Base-by-base conservation (phyloP, 2,797 vertebrate genomes). In the Aplochiton taeniatus region DNA sequence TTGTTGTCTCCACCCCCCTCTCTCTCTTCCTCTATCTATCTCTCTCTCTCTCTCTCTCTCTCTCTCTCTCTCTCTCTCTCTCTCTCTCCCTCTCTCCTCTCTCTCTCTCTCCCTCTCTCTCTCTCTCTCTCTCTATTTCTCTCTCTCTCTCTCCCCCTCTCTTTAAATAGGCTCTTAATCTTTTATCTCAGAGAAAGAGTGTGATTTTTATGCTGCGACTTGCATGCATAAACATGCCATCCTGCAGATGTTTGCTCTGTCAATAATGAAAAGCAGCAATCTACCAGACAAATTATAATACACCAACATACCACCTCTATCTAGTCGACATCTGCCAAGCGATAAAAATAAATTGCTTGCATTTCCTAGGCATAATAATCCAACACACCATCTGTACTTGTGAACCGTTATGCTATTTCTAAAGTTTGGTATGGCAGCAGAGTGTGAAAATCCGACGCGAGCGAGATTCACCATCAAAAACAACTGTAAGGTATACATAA, bases 291-390 rank as follows among this genome's bases (percentile, higher is more conserved):
- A 87, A 90, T 90, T 76, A 72, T 79, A 90, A 90, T 89, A 85
- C 77, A 89, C 74, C 78, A 90, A 90, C 89, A 85, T 77, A 89
- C 74, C 78, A 76, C 79, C 66, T 79, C 75, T 69, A 86, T 86
- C 81, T 81, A 83, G 75, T 84, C 81, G 84, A 80, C 89, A 92
- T 91, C 88, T 92, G 90, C 83, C 83, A 75, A 77, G 83, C 83
- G 81, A 85, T 90, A 88, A 87, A 90, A 85, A 89, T 69, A 88
- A 86, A 90, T 90, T 85, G 83, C 80, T 84, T 72, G 79, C 75
- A 80, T 87, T 90, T 85, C 59, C 70, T 62, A 69, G 73, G 78
- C 82, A 84, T 85, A 77, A 84, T 84, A 84, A 89, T 87, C 83
- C 63, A 80, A 78, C 65, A 70, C 77, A 58, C 88, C 89, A 89